Conservation (phyloP, 2,113 vertebrate species). For the Hippocampus abdominalis region DNA sequence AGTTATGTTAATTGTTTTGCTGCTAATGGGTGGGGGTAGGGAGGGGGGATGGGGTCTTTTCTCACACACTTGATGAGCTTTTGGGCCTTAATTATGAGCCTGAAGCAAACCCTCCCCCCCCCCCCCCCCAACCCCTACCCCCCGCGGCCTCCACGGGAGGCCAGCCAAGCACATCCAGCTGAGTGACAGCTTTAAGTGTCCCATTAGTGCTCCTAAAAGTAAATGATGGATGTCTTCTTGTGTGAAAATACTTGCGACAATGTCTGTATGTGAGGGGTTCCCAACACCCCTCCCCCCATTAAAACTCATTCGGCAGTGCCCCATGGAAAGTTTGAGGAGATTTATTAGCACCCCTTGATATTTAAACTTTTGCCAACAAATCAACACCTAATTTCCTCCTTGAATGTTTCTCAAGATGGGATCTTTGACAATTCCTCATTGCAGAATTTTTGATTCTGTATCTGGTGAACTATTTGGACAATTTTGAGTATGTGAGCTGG, state of each 20-base stretch:
- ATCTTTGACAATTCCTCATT: too few species aligned
- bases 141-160: slow-evolving; percentile 7
- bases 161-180: slow-evolving; percentile 34
- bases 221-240: neutral
- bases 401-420: too few species aligned
- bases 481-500: too few species aligned
- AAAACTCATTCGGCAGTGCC: neutral
- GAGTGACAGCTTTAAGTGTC: slow-evolving; percentile 24
- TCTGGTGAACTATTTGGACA: too few species aligned
- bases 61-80: slow-evolving; percentile 38
- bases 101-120: neutral
- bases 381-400: too few species aligned
- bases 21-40: slow-evolving; percentile 17
- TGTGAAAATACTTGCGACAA: neutral
- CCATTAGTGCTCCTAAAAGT: slow-evolving; percentile 7
- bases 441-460: too few species aligned
- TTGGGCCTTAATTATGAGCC: slow-evolving; percentile 38
- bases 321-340: neutral
- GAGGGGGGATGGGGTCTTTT: slow-evolving; percentile 47
- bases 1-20: slow-evolving; percentile 53
- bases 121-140: neutral
- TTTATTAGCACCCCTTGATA: too few species aligned
- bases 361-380: too few species aligned
- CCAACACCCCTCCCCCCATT: neutral
- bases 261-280: neutral